Evolutionary conservation across 2,888 invertebrate genomes (phyloP), one percentile per base, ranked within the genome.

Genomic region (Abscondita cerata): DNA sequence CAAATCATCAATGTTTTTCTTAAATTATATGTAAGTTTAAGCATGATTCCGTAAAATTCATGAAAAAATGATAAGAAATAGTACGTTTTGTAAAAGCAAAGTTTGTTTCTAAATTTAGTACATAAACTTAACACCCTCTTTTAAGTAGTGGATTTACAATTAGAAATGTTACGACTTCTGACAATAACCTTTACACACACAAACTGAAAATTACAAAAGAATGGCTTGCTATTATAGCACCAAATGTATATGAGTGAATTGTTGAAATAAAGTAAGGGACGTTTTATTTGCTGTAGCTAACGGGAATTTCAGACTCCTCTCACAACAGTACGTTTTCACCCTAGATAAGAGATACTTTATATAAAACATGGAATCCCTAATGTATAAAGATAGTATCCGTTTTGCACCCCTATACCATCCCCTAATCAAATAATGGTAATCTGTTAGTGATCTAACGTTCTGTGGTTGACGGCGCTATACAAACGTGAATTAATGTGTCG

Each of bases 401-500:
- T 52, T 48, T 57, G 52, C 50, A 61, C 62, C 58, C 64, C 60
- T 52, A 59, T 58, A 58, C 51, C 59, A 60, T 48, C 52, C 62
- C 69, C 60, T 69, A 67, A 66, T 66, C 67, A 66, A 69, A 69
- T 67, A 66, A 69, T 69, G 62, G 63, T 64, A 67, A 69, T 67
- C 66, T 64, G 64, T 59, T 25, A 56, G 60, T 62, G 56, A 64
- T 64, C 62, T 59, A 56, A 62, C 62, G 61, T 60, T 60, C 65
- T 69, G 69, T 54, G 64, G 65, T 51, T 69, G 69, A 69, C 65
- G 60, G 64, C 50, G 50, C 48, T 31, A 38, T 61, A 65, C 54
- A 52, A 48, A 48, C 55, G 40, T 60, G 51, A 62, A 68, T 68
- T 66, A 64, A 64, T 68, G 68, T 44, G 59, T 41, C 64, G 57